A percentile compares a stretch with the other conserved stretches of the same genome.
Evolutionary conservation across 2,888 invertebrate genomes (phyloP).

Genomic region (Cheilosia variabilis): DNA sequence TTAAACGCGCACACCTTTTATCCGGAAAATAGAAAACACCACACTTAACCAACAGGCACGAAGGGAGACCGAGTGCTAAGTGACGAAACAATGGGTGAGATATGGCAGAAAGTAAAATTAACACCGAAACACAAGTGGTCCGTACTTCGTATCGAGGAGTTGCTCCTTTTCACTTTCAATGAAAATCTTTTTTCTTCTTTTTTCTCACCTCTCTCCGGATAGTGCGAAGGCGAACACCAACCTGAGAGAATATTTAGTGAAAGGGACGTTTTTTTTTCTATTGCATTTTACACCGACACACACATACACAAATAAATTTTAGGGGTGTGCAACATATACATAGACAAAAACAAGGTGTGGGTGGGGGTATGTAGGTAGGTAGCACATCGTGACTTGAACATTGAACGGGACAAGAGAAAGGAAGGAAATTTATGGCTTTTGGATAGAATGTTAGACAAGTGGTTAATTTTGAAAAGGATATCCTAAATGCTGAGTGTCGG

Average conservation of each 20-base stretch:
- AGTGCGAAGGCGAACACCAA: conserved; percentile 1
- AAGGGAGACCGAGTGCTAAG: conserved; percentile 5
- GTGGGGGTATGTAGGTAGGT: conserved; percentile 5
- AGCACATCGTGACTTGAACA: conserved; percentile 54
- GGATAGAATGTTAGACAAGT: conserved; percentile 68
- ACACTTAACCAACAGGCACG: not conserved
- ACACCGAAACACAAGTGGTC: conserved; percentile 30
- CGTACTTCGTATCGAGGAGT: not conserved
- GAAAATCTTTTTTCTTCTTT: not conserved
- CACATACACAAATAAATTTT: not conserved
- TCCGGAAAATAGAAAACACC: conserved; percentile 14
- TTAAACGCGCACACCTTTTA: conserved; percentile 32
- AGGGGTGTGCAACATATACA: conserved; percentile 5
- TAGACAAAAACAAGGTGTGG: not conserved
- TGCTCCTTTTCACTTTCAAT: conserved; percentile 49
- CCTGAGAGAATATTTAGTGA: not conserved
- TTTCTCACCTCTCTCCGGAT: conserved; percentile 23
- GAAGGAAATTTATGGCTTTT: conserved; percentile 50
- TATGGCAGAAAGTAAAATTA: conserved; percentile 25
- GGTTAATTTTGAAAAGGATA: conserved; percentile 69
- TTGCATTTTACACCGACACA: not conserved
- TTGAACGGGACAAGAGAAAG: conserved; percentile 17
- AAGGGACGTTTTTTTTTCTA: conserved; percentile 25
- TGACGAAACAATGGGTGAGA: conserved; percentile 10
- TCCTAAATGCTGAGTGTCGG: conserved; percentile 49